Conservation (phyloP, 2,888 invertebrate species). For the Pyrochroa serraticornis region DNA sequence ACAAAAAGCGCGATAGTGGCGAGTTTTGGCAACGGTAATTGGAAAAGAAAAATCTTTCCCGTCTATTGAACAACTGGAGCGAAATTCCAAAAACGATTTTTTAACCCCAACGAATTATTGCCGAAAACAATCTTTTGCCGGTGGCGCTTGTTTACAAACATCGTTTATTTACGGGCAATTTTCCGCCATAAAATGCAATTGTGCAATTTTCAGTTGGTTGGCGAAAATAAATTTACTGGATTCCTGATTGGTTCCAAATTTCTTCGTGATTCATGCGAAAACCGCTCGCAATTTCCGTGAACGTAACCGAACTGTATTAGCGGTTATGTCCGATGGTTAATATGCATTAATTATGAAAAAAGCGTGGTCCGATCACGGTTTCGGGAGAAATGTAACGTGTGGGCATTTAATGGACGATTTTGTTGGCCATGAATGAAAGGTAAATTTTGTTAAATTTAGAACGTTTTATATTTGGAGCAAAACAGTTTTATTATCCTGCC, state of each 20-base stretch:
- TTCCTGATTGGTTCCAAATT: neutral
- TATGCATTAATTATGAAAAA: conserved; percentile 7
- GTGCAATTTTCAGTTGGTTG: neutral
- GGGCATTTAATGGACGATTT: conserved; percentile 34
- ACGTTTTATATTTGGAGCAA: conserved; percentile 31
- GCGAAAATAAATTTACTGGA: neutral
- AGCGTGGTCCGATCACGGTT: conserved; percentile 11
- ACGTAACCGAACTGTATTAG: too few relatives aligned
- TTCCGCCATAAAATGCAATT: neutral
- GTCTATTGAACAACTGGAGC: neutral
- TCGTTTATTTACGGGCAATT: neutral
- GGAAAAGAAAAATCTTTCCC: neutral
- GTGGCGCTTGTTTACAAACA: too few relatives aligned
- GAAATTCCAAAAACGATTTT: neutral
- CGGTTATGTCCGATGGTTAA: too few relatives aligned
- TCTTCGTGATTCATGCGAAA: too few relatives aligned
- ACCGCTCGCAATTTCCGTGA: too few relatives aligned
- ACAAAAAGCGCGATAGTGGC: conserved; percentile 15
- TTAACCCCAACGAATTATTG: neutral
- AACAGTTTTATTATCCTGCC: conserved; percentile 33
- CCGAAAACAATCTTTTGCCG: too few relatives aligned
- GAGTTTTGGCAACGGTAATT: too few relatives aligned
- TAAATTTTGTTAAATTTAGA: conserved; percentile 34
- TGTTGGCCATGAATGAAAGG: conserved; percentile 36
- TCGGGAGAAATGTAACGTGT: conserved; percentile 25